Evolutionary conservation across 2,888 invertebrate genomes (phyloP).

Genomic region (Hofmannophila pseudospretella): DNA sequence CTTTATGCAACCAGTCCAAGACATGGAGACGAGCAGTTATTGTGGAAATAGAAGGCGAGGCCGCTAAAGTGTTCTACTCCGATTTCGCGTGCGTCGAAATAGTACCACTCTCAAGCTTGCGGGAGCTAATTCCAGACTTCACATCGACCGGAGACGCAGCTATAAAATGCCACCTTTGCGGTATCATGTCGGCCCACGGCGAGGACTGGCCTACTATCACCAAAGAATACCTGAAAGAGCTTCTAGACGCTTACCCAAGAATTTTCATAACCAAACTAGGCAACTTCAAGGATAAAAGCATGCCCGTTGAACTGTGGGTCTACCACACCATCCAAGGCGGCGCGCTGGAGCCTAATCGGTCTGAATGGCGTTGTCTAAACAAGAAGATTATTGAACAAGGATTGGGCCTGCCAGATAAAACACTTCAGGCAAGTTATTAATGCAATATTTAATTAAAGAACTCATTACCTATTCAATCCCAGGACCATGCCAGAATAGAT

Average conservation of each 20-base stretch:
- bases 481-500: no score
- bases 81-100: conserved; percentile 80
- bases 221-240: conserved; percentile 77
- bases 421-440: conserved; percentile 34
- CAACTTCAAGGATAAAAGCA: conserved; percentile 60
- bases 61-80: conserved; percentile 78
- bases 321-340: conserved; percentile 78
- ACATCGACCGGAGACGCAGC: conserved; percentile 74
- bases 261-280: conserved; percentile 77
- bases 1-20: conserved; percentile 60
- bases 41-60: conserved; percentile 47
- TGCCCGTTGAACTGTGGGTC: conserved; percentile 82
- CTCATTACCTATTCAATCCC: no score
- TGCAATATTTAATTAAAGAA: no score
- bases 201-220: conserved; percentile 80
- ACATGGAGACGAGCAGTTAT: conserved; percentile 81
- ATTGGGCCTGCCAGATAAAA: conserved; percentile 70
- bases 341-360: conserved; percentile 81
- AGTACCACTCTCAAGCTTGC: conserved; percentile 62
- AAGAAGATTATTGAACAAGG: conserved; percentile 81
- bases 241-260: conserved; percentile 67
- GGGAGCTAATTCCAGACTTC: conserved; percentile 71
- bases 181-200: conserved; percentile 83
- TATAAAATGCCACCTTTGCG: conserved; percentile 82
- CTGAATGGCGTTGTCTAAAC: conserved; percentile 82